Conservation (phyloP, 53 echinoderm and acorn worm genomes). For the Luidia sarsii region DNA sequence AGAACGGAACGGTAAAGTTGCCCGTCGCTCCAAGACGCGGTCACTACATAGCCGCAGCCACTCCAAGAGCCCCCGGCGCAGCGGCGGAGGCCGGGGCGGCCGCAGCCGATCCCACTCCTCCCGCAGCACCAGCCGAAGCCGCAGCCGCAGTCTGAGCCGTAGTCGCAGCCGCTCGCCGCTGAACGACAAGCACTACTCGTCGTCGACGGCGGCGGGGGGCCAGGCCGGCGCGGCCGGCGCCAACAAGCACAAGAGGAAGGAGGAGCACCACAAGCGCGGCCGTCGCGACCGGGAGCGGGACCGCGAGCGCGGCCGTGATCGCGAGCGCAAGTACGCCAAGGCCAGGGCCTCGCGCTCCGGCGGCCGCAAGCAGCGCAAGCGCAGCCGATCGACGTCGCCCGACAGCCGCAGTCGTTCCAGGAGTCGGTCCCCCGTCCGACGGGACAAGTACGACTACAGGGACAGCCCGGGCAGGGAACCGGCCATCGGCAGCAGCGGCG, state of each 20-base stretch:
- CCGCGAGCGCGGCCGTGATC: slow-evolving; percentile 2
- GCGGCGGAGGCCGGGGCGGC: slow-evolving; percentile 52
- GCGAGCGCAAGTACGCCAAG: slow-evolving; percentile 19
- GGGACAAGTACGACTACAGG: slow-evolving; percentile 36
- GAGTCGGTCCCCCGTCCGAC: slow-evolving; percentile 60
- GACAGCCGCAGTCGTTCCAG: slow-evolving; percentile 61
- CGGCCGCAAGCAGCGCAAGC: slow-evolving; percentile 69
- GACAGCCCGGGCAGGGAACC: slow-evolving; percentile 31
- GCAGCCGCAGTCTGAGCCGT: slow-evolving; percentile 53
- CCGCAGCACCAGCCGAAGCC: slow-evolving; percentile 57
- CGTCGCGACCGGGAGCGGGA: slow-evolving; percentile 13
- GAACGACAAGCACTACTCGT: slow-evolving; percentile 46
- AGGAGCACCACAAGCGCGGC: slow-evolving; percentile 46
- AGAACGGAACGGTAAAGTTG: slow-evolving; percentile 68
- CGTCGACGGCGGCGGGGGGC: no score
- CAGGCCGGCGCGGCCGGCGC: slow-evolving; percentile 32
- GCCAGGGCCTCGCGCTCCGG: slow-evolving; percentile 48
- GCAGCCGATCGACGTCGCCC: slow-evolving; percentile 61
- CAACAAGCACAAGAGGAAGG: slow-evolving; percentile 66
- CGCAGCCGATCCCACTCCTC: slow-evolving; percentile 43
- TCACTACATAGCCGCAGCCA: slow-evolving; percentile 56
- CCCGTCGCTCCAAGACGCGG: slow-evolving; percentile 46
- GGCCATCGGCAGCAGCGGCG: not conserved
- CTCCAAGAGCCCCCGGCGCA: slow-evolving; percentile 60
- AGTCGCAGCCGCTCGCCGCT: slow-evolving; percentile 60